Evolutionary conservation across 2,113 vertebrate genomes (phyloP), one percentile per base, ranked within the genome.

Genomic region (Orthonyx spaldingii): DNA sequence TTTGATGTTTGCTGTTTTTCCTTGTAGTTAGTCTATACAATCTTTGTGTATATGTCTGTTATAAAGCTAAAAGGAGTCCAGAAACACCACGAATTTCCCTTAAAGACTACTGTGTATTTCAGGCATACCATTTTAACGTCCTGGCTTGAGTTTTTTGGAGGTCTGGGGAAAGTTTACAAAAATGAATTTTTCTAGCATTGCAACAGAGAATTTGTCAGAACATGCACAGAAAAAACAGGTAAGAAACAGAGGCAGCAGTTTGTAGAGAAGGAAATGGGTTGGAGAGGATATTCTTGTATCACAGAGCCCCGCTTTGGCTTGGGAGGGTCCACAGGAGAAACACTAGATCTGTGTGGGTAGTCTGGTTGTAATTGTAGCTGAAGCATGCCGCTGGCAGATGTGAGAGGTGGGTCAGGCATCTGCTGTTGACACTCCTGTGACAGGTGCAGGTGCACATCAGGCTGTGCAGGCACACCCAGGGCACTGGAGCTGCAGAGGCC

Each of bases 141-240:
- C 27, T 76, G 68, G 15, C 30, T 65, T 87, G 66, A 76, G 30
- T 57, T 37, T 80, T 92, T 84, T 2, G 1, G 47, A 90, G 10
- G 9, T 74, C 18, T 53, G 23, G 11, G 11, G 33, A 14, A 84
- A 55, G 15, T 50, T 70, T 66, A 50, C 26, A 80, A 39, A 88
- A 65, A 5, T 0, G 1, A 75, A 14, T 27, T 64, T 56, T 79
- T 49, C 32, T 89, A 20, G 7, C 32, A 33, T 88, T 69, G 41
- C 37, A 83, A 19, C 10, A 33, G 68, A 42, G 39, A 41, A 13
- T 80, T 81, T 87, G 6, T 61, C 1, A 1, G 44, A 70, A 47
- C 30, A 18, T 3, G 10, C 0, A 0, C 35, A 59, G 60, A 46
- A 60, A 81, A 63, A 46, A 1, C 16, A 39, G 14, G 14, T 77